Percentiles rank a stretch among this genome's conserved stretches.
phyloP scores from a whole-genome alignment of 1,140 invertebrate species.

The Contarinia nasturtii region DNA sequence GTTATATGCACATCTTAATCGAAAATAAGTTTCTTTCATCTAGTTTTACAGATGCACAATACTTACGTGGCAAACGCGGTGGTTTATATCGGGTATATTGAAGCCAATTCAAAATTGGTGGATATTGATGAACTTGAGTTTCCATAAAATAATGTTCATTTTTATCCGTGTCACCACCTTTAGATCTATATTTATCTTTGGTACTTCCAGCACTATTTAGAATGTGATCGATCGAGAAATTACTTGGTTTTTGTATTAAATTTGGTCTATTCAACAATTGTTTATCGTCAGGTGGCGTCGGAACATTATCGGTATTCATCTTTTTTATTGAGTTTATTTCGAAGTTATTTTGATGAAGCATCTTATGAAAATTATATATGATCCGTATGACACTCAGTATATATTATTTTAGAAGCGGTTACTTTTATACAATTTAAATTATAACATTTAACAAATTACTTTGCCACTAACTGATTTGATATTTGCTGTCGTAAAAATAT shows the following conservation, averaged over 20 bases:
- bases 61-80: conserved; percentile 46
- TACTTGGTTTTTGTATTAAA: conserved; percentile 9
- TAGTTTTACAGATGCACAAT: background rate
- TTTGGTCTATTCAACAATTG: too few relatives aligned
- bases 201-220: conserved; percentile 24
- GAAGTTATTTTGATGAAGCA: too few relatives aligned
- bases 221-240: conserved; percentile 32
- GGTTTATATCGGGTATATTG: conserved; percentile 54
- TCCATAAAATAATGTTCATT: background rate
- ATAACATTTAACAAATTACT: too few relatives aligned
- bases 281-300: too few relatives aligned
- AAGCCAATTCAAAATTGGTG: conserved; percentile 33
- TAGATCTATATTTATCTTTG: conserved; percentile 4
- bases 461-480: too few relatives aligned
- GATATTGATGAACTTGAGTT: background rate
- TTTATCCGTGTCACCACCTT: background rate
- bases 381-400: too few relatives aligned
- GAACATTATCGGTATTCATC: background rate
- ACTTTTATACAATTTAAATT: too few relatives aligned
- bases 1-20: too few relatives aligned
- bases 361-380: too few relatives aligned
- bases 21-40: too few relatives aligned
- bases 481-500: too few relatives aligned
- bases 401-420: too few relatives aligned
- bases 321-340: background rate